Evolutionary conservation across 1,140 invertebrate species (phyloP).

Genomic region (Leptinotarsa lineolata): DNA sequence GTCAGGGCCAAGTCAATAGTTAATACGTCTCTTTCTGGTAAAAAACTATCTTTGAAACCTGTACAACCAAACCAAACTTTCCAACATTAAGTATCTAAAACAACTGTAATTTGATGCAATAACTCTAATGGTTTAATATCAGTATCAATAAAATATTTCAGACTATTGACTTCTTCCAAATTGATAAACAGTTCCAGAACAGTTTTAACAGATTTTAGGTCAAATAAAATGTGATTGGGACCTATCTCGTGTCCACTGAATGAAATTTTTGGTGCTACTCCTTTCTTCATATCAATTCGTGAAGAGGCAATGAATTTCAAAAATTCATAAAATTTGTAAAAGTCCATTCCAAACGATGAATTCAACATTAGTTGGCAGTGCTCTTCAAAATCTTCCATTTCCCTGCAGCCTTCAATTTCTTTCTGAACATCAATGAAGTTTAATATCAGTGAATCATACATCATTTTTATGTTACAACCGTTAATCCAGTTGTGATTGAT

Average conservation of each 20-base stretch:
- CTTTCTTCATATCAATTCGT: conserved; percentile 55
- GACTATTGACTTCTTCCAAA: conserved; percentile 29
- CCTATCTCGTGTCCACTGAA: conserved; percentile 56
- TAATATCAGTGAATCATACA: conserved; percentile 72
- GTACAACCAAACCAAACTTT: background rate
- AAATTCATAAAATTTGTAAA: conserved; percentile 71
- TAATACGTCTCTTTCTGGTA: no score
- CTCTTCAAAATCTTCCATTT: conserved; percentile 70
- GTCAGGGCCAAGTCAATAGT: no score
- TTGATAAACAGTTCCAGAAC: conserved; percentile 54
- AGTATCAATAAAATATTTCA: conserved; percentile 26
- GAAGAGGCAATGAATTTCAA: conserved; percentile 66
- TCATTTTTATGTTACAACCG: conserved; percentile 78
- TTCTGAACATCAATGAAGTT: conserved; percentile 72
- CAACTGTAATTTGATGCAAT: conserved; percentile 26
- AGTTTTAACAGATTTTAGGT: conserved; percentile 56
- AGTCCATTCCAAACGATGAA: conserved; percentile 83
- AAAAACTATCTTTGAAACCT: background rate
- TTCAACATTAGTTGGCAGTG: conserved; percentile 83
- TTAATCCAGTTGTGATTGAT: conserved; percentile 99
- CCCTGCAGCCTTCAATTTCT: conserved; percentile 77
- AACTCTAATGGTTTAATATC: conserved; percentile 17
- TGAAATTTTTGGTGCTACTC: conserved; percentile 33
- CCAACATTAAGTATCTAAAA: conserved; percentile 13
- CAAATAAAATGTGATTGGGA: conserved; percentile 58